These are phyloP conservation scores for Danio tinwini DNA, from an alignment of 2,797 vertebrate genomes.

Conservation along the genomic window DNA sequence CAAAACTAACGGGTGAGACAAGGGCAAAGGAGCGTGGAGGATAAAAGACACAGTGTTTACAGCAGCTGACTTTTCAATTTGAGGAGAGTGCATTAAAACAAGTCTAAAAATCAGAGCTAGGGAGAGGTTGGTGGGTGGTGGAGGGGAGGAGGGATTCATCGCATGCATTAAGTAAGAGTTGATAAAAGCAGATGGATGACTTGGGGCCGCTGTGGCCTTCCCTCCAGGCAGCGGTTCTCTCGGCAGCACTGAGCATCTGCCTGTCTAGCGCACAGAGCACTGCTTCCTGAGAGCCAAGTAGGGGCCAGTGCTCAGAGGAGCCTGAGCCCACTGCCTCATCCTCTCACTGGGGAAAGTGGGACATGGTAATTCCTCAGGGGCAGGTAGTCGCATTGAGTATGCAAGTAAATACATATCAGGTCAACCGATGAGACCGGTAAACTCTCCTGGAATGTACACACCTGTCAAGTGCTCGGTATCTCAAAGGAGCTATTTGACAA, in stretches of 20 bases:
- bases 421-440: background rate
- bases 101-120: constrained; percentile 18
- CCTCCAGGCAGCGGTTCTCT: constrained; percentile 35
- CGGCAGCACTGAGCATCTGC: constrained; percentile 40
- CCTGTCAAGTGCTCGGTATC: background rate
- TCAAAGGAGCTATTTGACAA: constrained; percentile 14
- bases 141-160: background rate
- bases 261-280: background rate
- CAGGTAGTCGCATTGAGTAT: constrained; percentile 35
- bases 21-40: constrained; percentile 19
- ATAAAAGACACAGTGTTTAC: constrained; percentile 19
- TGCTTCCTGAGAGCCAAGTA: constrained; percentile 33
- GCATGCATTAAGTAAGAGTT: constrained; percentile 43
- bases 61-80: constrained; percentile 22
- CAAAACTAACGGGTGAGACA: constrained; percentile 43
- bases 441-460: constrained; percentile 24
- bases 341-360: constrained; percentile 38
- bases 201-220: constrained; percentile 31
- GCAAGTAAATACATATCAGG: constrained; percentile 32
- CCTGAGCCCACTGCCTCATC: constrained; percentile 6
- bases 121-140: background rate
- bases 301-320: constrained; percentile 35
- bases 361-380: constrained; percentile 21
- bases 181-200: constrained; percentile 51
- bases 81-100: constrained; percentile 43